Conservation (phyloP, 2,888 invertebrate genomes). For the Clepsis dumicolana region DNA sequence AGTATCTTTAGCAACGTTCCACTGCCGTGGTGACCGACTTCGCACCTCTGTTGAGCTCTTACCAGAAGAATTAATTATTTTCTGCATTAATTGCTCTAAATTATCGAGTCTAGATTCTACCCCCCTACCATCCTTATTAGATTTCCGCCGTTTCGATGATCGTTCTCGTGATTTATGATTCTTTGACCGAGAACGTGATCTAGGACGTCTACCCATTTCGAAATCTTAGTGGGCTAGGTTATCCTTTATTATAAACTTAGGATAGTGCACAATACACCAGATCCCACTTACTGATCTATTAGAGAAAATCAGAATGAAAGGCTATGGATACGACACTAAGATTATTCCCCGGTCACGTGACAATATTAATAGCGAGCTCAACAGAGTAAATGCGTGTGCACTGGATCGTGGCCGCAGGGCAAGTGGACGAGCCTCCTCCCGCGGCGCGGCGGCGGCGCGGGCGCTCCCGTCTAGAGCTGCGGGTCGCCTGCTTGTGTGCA, state of each 20-base stretch:
- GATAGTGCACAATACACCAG: neutral
- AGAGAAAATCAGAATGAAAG: neutral
- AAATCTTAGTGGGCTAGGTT: conserved; percentile 6
- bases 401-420: neutral
- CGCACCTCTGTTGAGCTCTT: conserved; percentile 7
- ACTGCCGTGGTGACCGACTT: neutral
- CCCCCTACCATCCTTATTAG: neutral
- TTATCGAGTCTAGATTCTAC: conserved; percentile 2
- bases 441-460: no score
- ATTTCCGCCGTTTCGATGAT: conserved; percentile 8
- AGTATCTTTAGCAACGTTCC: neutral
- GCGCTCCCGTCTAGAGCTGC: no score
- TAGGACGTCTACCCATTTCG: conserved; percentile 6
- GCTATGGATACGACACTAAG: neutral
- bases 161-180: conserved; percentile 10
- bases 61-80: conserved; percentile 1
- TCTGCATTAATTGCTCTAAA: conserved; percentile 15
- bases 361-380: neutral
- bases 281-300: conserved; percentile 14
- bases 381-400: neutral
- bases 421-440: neutral
- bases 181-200: neutral
- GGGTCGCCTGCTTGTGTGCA: no score
- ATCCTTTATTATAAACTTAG: conserved; percentile 4
- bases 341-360: neutral